phyloP scores from a whole-genome alignment of 2,888 invertebrate species.

The Synanthedon tipuliformis region DNA sequence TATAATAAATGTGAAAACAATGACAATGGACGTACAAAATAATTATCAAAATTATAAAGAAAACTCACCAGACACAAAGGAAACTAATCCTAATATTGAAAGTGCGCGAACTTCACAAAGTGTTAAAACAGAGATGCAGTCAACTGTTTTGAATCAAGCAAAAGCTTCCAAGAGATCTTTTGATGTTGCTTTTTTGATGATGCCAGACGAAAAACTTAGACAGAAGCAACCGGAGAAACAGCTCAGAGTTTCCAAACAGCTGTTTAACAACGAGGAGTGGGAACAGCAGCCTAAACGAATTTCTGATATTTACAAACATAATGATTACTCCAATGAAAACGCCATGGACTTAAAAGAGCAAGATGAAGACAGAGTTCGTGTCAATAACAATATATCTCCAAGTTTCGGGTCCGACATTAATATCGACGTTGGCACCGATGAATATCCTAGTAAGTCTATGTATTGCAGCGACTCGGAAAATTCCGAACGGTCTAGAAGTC shows the following conservation, averaged over 20 bases:
- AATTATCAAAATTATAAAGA: conserved; percentile 63
- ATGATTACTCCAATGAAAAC: conserved; percentile 47
- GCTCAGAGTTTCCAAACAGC: conserved; percentile 61
- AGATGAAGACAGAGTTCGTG: conserved; percentile 51
- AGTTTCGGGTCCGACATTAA: conserved; percentile 61
- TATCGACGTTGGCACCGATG: conserved; percentile 65
- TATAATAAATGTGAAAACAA: conserved; percentile 59
- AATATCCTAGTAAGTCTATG: conserved; percentile 57
- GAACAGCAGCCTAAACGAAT: conserved; percentile 51
- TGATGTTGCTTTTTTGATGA: conserved; percentile 91
- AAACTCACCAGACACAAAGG: conserved; percentile 58
- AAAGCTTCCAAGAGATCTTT: conserved; percentile 81
- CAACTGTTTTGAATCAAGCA: conserved; percentile 36
- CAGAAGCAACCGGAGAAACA: conserved; percentile 72
- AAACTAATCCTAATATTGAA: conserved; percentile 51
- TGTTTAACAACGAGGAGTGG: conserved; percentile 62
- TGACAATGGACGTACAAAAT: conserved; percentile 79
- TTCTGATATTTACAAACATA: conserved; percentile 55
- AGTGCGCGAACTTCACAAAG: conserved; percentile 62
- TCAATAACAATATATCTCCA: conserved; percentile 60
- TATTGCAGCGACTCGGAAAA: conserved; percentile 66
- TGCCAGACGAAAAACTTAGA: conserved; percentile 85
- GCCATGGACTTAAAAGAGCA: conserved; percentile 45
- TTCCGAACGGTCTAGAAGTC: conserved; percentile 59
- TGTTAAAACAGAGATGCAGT: conserved; percentile 46